Evolutionary conservation across 1,140 invertebrate genomes (phyloP), one percentile per base, ranked within the genome.

Genomic region (Leptestheria dahalacensis): DNA sequence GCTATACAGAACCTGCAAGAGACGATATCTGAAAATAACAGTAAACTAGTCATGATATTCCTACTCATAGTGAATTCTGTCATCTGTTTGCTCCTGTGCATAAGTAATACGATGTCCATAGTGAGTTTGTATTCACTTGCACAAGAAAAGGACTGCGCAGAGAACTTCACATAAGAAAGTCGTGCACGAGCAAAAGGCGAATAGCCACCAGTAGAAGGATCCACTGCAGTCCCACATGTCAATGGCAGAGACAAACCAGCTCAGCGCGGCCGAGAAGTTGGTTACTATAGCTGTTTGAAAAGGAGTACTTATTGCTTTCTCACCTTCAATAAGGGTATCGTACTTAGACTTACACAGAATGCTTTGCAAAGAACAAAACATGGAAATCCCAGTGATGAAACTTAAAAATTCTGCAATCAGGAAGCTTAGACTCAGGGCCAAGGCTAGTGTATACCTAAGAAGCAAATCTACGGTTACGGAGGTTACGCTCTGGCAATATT

Each of bases 151-250:
- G 15, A 41, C 33, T 9, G 33, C 33, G 15, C 6, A 3, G 23
- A 20, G 12, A 1, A 55, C 10, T 33, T 55, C 53, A 6, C 26
- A 33, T 25, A 20, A 18, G 10, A 55, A 33, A 0, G 53, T 26
- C 11, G 33, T 15, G 15, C 26, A 26, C 0, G 28, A 28, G 33
- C 53, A 55, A 6, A 55, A 1, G 21, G 21, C 2, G 0, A 55
- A 55, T n/a, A 55, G 2, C 26, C 33, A 55, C 53, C 53, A 55
- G 53, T 20, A 18, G 26, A 29, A 55, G 3, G 53, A 33, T 9
- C 15, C 20, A 18, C 26, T 29, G 26, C 53, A 55, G 33, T 55
- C 53, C 53, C 53, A 55, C 33, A 29, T 9, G 20, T 55, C 53
- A 55, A 55, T 20, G 12, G 26, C 26, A 25, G 53, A 55, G 10